Evolutionary conservation across 1,140 invertebrate genomes (phyloP).

Genomic region (Drosophila micromelanica): DNA sequence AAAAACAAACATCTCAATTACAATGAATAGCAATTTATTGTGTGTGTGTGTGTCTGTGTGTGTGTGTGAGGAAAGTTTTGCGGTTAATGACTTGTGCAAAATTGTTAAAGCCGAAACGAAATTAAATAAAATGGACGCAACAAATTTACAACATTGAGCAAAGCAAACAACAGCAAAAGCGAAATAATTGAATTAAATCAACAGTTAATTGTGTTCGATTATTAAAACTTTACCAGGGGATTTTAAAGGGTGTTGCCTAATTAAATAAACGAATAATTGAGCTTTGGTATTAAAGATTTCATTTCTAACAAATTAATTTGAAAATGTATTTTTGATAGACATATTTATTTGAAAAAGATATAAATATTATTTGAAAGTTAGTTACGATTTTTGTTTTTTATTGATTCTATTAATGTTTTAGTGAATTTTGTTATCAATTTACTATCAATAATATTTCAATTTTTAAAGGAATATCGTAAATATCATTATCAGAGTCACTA

Average conservation of each 20-base stretch:
- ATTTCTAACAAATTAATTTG: neutral
- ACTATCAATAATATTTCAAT: no score
- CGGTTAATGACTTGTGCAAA: slow-evolving; percentile 33
- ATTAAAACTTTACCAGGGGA: neutral
- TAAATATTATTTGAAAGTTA: no score
- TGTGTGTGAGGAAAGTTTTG: slow-evolving; percentile 35
- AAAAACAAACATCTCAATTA: slow-evolving; percentile 6
- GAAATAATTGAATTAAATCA: slow-evolving; percentile 5
- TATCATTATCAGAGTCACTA: no score
- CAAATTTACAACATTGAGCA: slow-evolving; percentile 20
- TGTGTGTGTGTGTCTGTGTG: slow-evolving; percentile 1
- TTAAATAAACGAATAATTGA: slow-evolving; percentile 8
- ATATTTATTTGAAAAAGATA: no score
- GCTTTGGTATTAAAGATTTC: neutral
- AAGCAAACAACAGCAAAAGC: slow-evolving; percentile 7
- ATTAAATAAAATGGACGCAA: slow-evolving; percentile 23
- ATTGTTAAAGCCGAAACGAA: slow-evolving; percentile 18
- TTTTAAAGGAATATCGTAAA: no score
- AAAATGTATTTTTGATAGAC: neutral
- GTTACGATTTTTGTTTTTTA: no score
- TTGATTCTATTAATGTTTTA: no score
- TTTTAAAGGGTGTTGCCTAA: neutral
- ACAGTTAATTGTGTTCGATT: slow-evolving; percentile 20
- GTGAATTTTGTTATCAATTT: no score
- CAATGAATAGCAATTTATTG: slow-evolving; percentile 17